Evolutionary conservation across 2,797 vertebrate genomes (phyloP), one percentile per base, ranked within the genome.

Genomic region (Sciurus carolinensis): DNA sequence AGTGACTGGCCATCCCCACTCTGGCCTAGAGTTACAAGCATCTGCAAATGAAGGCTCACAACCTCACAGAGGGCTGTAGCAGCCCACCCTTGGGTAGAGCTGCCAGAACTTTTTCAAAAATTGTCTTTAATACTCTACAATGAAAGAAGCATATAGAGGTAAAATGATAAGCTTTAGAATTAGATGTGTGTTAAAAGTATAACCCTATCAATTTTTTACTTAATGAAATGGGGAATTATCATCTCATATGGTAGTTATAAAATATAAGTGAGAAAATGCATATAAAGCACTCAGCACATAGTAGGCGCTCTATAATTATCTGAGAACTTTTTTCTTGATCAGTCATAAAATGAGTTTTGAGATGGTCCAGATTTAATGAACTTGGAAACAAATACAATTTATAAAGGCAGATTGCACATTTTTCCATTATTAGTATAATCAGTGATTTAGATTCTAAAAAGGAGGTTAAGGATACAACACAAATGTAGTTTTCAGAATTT

Each of bases 111-210:
- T 89, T 44, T 66, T 22, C 59, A 5, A 13, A 24, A 87, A 52
- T 44, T 69, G 8, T 88, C 81, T 88, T 81, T 91, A 87, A 69
- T 88, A 67, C 3, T 5, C 13, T 84, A 85, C 26, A 52, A 30
- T 88, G 86, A 85, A 88, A 89, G 44, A 91, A 93, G 22, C 57
- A 57, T 82, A 1, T 95, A 94, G 39, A 91, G 47, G 80, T 62
- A 91, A 80, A 97, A 77, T 44, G 26, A 93, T 95, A 69, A 75
- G 12, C 75, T 90, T 95, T 82, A 44, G 39, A 54, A 80, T 96
- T 91, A 72, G 67, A 75, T 93, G 76, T 81, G 26, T 90, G 75
- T 94, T 87, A 87, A 79, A 92, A 87, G 24, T 95, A 33, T 24
- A 72, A 28, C 33, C 62, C 80, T 1, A 17, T 83, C 26, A 71